Evolutionary conservation across 92 coral and sea anemone genomes (phyloP).

Genomic region (Umimayanthus chanpuru): DNA sequence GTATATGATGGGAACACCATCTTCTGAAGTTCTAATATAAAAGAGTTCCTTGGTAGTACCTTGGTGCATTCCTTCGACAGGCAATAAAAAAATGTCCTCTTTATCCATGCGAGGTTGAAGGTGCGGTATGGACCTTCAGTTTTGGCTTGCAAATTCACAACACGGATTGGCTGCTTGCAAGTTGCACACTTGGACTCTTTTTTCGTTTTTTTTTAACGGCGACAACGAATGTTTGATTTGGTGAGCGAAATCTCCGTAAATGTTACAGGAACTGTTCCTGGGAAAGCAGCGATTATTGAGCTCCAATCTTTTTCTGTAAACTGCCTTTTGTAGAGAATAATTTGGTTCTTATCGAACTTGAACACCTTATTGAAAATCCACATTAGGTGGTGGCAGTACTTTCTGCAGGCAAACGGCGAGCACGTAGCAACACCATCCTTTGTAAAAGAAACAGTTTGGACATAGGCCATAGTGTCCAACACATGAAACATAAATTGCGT

Average conservation of each 20-base stretch:
- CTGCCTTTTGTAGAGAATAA: conserved; percentile 12
- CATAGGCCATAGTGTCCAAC: conserved; percentile 14
- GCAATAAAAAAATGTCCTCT: conserved; percentile 4
- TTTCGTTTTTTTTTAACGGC: not conserved
- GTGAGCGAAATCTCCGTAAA: conserved; percentile 8
- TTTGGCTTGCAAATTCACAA: conserved; percentile 22
- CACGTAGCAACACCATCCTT: conserved; percentile 10
- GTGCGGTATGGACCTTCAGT: conserved; percentile 37
- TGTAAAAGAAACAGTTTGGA: conserved; percentile 13
- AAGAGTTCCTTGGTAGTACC: not conserved
- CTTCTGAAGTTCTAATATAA: conserved; percentile 5
- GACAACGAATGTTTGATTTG: conserved; percentile 10
- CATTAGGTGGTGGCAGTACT: conserved; percentile 34
- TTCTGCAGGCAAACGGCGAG: conserved; percentile 8
- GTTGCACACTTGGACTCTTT: conserved; percentile 36
- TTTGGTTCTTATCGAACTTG: conserved; percentile 21
- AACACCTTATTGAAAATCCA: conserved; percentile 45
- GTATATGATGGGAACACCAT: conserved; percentile 9
- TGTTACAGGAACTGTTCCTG: conserved; percentile 17
- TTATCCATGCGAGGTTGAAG: conserved; percentile 3
- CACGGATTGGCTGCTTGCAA: conserved; percentile 14
- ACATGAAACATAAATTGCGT: conserved; percentile 13
- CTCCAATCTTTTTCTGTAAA: conserved; percentile 27
- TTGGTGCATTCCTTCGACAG: conserved; percentile 8
- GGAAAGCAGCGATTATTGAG: conserved; percentile 33